Base-by-base conservation (phyloP, 2,888 invertebrate species). In the Schizaphis graminum region DNA sequence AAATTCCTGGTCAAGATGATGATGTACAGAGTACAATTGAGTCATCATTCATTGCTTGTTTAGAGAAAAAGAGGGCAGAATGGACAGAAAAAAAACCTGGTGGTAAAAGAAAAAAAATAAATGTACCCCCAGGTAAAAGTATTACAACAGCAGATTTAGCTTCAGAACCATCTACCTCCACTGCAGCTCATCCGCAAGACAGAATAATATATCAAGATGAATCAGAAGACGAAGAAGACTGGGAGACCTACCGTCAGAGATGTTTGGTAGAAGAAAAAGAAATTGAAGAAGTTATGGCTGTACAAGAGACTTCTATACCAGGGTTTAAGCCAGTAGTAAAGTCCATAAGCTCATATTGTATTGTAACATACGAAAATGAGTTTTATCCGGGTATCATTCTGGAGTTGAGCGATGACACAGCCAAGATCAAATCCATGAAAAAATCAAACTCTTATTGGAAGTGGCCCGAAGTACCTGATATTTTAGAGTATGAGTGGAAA, bases 391-490 rank as follows among this genome's bases (percentile, higher is more conserved):
- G 49, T 49, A n/a, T 87, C 28, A 87, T 87, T 49, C n/a, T 87
- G 49, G n/a, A 87, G 87, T 49, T 87, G n/a, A 49, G 47, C 49
- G n/a, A 87, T 28, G 49, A 87, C n/a, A 49, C 87, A 7, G 87
- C 49, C 28, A 87, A 87, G 47, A 87, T 87, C n/a, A 87, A 87
- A 87, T 87, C 49, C 77, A 77, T 77, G 67, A 77, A 77, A 77
- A 77, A 77, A 77, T 86, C 86, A 47, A 86, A 86, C 86, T 86
- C 86, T 47, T 86, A 86, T 86, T 86, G 86, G 86, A 86, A 86
- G 86, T 86, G 86, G 86, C 86, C 49, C 49, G 47, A 86, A 84
- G 84, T 84, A 41, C 84, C 84, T 16, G 84, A 84, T 86, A 24
- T 86, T 28, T 86, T 86, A 86, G 28, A 86, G 86, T 49, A 86